A percentile compares a stretch with the other conserved stretches of the same genome.
Conservation (phyloP, 1,140 invertebrate genomes). For the Acyrthosiphon pisum region DNA sequence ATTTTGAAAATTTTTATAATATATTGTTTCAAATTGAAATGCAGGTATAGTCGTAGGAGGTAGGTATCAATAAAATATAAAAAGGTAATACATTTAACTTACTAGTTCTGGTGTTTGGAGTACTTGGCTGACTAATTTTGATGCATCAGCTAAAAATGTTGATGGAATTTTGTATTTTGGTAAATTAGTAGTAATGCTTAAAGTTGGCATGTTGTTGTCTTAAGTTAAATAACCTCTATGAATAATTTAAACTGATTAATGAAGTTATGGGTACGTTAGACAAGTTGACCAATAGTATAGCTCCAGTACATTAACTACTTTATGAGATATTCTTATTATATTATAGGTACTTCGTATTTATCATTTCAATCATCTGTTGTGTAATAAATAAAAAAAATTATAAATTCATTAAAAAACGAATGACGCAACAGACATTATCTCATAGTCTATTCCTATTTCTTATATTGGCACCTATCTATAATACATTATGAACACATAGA, state of each 20-base stretch:
- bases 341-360: neutral
- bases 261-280: neutral
- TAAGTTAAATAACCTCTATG: neutral
- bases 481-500: neutral
- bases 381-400: neutral
- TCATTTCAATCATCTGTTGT: neutral
- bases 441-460: neutral
- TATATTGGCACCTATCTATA: neutral
- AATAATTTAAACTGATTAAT: neutral
- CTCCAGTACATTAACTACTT: neutral
- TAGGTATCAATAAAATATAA: too few species aligned
- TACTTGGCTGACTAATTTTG: conserved; percentile 16
- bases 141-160: conserved; percentile 29
- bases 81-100: neutral
- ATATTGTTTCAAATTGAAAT: neutral
- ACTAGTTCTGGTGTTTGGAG: conserved; percentile 15
- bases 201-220: conserved; percentile 25
- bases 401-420: neutral
- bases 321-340: neutral
- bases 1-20: neutral
- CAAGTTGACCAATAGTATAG: neutral
- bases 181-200: conserved; percentile 19
- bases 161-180: conserved; percentile 32
- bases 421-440: neutral
- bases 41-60: neutral